Base-by-base conservation (phyloP, 2,113 vertebrate genomes). In the Gasterosteus nipponicus region DNA sequence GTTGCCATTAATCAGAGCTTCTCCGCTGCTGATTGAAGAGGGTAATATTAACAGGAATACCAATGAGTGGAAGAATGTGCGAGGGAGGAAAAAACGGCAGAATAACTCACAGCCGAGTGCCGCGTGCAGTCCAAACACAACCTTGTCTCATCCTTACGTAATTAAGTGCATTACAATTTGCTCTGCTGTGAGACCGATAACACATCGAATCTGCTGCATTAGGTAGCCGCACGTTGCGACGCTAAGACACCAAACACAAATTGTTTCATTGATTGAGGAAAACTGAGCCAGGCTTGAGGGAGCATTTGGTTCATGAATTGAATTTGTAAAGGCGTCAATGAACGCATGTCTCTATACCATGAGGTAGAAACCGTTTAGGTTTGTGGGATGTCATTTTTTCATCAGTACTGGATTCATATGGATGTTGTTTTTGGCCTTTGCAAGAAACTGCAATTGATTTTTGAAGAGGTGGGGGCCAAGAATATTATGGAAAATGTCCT, bases 41-140 rank as follows among this genome's bases (percentile, higher is more conserved):
- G 77, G 82, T 87, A 91, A 90, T 89, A 91, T 89, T 87, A 92
- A 87, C 81, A 90, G 83, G 89, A 92, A 93, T 93, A 92, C 82
- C 88, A 92, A 92, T 91, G 91, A 92, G 89, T 78, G 75, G 66
- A 77, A 79, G 87, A 89, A 87, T 87, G 86, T 77, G 86, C 49
- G 47, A 3, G 3, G 54, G 75, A 77, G 77, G 70, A 88, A 88
- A 79, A 85, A 84, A 87, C 81, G 84, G 79, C 62, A 68, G 81
- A 83, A 83, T 73, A 89, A 86, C 73, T 88, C 84, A 84, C 80
- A 78, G 74, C 78, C 62, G 51, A 86, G 85, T 78, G 78, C 78
- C 58, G 72, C 59, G 78, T 78, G 81, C 54, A 76, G 81, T 67
- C 85, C 81, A 80, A 86, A 84, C 73, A 75, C 88, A 84, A 86